phyloP scores from a whole-genome alignment of 2,888 invertebrate genomes.

The Vanessa cardui region DNA sequence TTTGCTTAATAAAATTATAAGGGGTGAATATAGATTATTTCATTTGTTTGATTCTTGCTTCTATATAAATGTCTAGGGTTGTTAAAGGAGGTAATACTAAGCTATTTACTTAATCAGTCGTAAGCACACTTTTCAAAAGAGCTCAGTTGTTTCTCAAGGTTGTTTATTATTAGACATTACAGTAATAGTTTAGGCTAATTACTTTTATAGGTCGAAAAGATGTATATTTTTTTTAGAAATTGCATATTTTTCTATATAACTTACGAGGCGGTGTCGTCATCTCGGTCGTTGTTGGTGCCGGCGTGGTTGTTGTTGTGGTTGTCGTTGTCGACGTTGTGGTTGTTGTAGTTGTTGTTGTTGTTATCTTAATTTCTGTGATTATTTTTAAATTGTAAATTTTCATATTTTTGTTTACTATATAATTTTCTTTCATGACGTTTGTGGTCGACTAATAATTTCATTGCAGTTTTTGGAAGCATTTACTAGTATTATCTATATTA shows the following conservation, averaged over 20 bases:
- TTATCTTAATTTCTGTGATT: conserved; percentile 73
- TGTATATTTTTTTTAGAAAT: neutral
- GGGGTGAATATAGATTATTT: conserved; percentile 12
- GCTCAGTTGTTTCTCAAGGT: no score
- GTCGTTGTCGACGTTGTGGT: conserved; percentile 73
- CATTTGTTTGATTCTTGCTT: neutral
- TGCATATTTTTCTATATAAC: conserved; percentile 39
- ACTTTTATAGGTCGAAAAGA: neutral
- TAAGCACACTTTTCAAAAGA: neutral
- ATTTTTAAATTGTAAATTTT: neutral
- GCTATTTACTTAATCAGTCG: neutral
- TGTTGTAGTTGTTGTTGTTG: conserved; percentile 69
- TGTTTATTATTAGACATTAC: neutral
- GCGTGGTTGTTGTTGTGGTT: conserved; percentile 66
- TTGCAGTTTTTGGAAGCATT: no score
- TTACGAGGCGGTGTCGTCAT: conserved; percentile 63
- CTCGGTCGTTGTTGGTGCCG: conserved; percentile 65
- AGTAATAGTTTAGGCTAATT: neutral
- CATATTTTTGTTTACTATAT: no score
- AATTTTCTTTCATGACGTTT: no score
- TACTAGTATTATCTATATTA: no score
- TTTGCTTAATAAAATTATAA: conserved; percentile 17
- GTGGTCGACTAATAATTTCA: no score
- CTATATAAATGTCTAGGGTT: neutral
- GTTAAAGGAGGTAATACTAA: neutral